Percentiles rank a stretch among this genome's conserved stretches.
Conservation (phyloP, 2,113 vertebrate species). For the Tilapia sparmanii region DNA sequence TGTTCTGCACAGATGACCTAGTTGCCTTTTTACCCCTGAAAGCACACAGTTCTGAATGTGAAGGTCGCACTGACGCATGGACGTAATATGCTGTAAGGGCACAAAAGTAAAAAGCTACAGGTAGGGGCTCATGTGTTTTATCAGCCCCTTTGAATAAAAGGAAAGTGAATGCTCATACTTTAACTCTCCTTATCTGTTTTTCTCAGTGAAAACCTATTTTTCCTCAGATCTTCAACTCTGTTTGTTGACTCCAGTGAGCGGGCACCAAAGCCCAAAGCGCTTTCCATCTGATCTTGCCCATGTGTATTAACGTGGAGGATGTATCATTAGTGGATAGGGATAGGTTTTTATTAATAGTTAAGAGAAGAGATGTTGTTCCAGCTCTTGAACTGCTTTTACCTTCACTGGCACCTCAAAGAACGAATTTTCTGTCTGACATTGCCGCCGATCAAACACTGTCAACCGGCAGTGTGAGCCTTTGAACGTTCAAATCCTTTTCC, state of each 20-base stretch:
- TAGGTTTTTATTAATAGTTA: slow-evolving; percentile 7
- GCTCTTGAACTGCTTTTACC: slow-evolving; percentile 31
- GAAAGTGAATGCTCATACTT: neutral
- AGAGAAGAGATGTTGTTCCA: slow-evolving; percentile 15
- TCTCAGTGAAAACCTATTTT: neutral
- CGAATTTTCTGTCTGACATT: slow-evolving; percentile 30
- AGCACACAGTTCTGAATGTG: slow-evolving; percentile 17
- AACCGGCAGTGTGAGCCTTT: slow-evolving; percentile 37
- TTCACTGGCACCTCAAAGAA: slow-evolving; percentile 24
- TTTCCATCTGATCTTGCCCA: neutral
- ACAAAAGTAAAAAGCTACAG: neutral
- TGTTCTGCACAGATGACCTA: slow-evolving; percentile 47
- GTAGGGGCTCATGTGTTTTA: slow-evolving; percentile 9
- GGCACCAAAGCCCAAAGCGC: neutral
- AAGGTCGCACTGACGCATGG: slow-evolving; percentile 24
- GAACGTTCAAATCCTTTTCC: slow-evolving; percentile 29
- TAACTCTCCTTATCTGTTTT: neutral
- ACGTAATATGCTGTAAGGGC: slow-evolving; percentile 21
- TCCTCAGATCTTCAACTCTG: neutral
- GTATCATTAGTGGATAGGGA: slow-evolving; percentile 18
- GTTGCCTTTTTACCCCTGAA: slow-evolving; percentile 45
- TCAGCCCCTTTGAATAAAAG: slow-evolving; percentile 1
- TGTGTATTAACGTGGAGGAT: slow-evolving; percentile 14
- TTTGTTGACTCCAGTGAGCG: slow-evolving; percentile 5
- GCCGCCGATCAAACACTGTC: slow-evolving; percentile 36